Percentiles rank a stretch among this genome's conserved stretches.
Evolutionary conservation across 2,797 vertebrate species (phyloP).

Genomic region (Eutrigla gurnardus): DNA sequence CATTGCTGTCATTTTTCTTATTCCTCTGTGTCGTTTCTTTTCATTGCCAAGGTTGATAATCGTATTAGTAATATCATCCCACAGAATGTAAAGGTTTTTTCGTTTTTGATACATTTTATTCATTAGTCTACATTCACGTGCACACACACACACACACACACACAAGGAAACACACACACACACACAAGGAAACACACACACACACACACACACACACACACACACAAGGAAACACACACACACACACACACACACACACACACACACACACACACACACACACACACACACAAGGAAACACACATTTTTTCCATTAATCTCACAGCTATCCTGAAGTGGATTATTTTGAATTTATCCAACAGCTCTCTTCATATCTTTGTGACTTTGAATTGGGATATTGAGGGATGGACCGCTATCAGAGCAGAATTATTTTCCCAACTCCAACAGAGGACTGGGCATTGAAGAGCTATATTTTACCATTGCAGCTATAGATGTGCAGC

Average conservation of each 20-base stretch:
- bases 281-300: conserved; percentile 20
- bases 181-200: background rate
- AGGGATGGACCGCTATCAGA: conserved; percentile 67
- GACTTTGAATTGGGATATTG: conserved; percentile 79
- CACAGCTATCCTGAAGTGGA: conserved; percentile 78
- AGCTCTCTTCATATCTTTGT: conserved; percentile 72
- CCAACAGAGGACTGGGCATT: conserved; percentile 69
- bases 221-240: conserved; percentile 1
- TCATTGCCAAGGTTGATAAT: conserved; percentile 55
- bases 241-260: conserved; percentile 18
- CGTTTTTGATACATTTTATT: conserved; percentile 61
- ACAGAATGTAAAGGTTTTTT: conserved; percentile 45
- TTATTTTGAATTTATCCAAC: conserved; percentile 79
- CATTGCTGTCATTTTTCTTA: conserved; percentile 49
- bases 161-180: conserved; percentile 40
- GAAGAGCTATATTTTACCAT: conserved; percentile 77
- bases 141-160: conserved; percentile 29
- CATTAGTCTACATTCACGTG: conserved; percentile 39
- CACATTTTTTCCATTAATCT: conserved; percentile 76
- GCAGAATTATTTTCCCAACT: conserved; percentile 79
- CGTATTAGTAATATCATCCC: conserved; percentile 54
- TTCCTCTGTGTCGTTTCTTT: conserved; percentile 46
- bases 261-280: conserved; percentile 28
- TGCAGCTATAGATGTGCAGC: conserved; percentile 80
- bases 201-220: conserved; percentile 40